A percentile compares a stretch with the other conserved stretches of the same genome.
Conservation (phyloP, 1,140 invertebrate genomes). For the Chironomus striatipennis region DNA sequence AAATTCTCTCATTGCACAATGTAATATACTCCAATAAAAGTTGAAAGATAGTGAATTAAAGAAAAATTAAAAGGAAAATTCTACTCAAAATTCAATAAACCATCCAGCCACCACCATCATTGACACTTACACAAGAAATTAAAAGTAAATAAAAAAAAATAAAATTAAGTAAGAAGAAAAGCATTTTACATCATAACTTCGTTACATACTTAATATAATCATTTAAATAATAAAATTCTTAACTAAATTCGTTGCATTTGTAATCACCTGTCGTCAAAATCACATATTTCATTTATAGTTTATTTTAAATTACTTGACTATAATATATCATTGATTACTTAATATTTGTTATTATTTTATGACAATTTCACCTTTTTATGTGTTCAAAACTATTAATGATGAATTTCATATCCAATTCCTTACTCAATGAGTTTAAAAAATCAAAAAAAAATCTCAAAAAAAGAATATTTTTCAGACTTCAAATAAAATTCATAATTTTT, state of each 20-base stretch:
- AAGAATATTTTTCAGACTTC: too few relatives aligned
- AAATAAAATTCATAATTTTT: too few relatives aligned
- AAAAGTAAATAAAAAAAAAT: not conserved
- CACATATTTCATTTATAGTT: not conserved
- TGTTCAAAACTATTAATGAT: too few relatives aligned
- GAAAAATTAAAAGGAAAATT: not conserved
- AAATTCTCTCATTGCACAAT: not conserved
- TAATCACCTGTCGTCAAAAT: conserved; percentile 6
- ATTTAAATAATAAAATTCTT: not conserved
- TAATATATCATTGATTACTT: too few relatives aligned
- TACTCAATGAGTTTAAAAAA: too few relatives aligned
- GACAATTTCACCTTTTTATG: too few relatives aligned
- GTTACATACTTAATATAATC: not conserved
- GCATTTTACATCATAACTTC: not conserved
- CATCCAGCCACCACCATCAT: too few relatives aligned
- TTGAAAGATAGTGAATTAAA: not conserved
- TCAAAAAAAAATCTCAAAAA: too few relatives aligned
- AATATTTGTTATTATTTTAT: too few relatives aligned
- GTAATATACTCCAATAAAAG: conserved; percentile 7
- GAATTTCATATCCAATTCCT: too few relatives aligned
- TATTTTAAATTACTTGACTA: too few relatives aligned
- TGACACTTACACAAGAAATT: too few relatives aligned
- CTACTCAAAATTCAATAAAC: not conserved
- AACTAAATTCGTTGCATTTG: conserved; percentile 4
- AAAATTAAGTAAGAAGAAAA: not conserved